Evolutionary conservation across 1,140 invertebrate species (phyloP), one percentile per base, ranked within the genome.

Genomic region (Ceratoteleas bidentatus): DNA sequence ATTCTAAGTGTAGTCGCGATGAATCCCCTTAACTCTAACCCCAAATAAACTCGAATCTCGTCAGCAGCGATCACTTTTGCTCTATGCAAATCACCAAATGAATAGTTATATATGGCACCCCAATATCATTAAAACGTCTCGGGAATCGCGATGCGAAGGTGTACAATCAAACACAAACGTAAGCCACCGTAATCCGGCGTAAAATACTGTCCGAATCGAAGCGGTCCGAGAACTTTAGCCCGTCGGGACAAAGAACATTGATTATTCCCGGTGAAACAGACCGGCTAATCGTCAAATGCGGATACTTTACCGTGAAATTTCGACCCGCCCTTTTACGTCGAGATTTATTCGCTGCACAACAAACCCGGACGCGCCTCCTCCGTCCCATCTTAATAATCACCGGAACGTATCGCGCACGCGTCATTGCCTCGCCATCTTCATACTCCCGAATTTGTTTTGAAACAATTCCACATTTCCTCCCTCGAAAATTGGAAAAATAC

Each of bases 201-300:
- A 87, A 88, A 88, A 88, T 89, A 87, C 81, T 74, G 85, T 76
- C 85, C 82, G 33, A 84, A 85, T 87, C 85, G 85, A 85, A 83
- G 66, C 65, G 53, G 81, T 81, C 80, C 84, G 85, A 87, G 87
- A 88, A 89, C 83, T 88, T 88, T 83, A 84, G 81, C 83, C 83
- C 77, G 73, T 65, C 81, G 74, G 83, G 80, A 87, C 80, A 83
- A 81, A 61, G 86, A 81, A 86, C 87, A 87, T 88, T 87, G 86
- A 89, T 89, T 89, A 89, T 87, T 88, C 87, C 84, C 79, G 83
- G 87, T 84, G 70, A 89, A 88, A 87, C 87, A 70, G 84, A 74
- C 81, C 81, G 84, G 83, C 85, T 88, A 88, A 88, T 88, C 87
- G 84, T 88, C 87, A 85, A 87, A 86, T 84, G 84, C 85, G 75